phyloP scores from a whole-genome alignment of 2,113 vertebrate species.

The Engystomops pustulosus region DNA sequence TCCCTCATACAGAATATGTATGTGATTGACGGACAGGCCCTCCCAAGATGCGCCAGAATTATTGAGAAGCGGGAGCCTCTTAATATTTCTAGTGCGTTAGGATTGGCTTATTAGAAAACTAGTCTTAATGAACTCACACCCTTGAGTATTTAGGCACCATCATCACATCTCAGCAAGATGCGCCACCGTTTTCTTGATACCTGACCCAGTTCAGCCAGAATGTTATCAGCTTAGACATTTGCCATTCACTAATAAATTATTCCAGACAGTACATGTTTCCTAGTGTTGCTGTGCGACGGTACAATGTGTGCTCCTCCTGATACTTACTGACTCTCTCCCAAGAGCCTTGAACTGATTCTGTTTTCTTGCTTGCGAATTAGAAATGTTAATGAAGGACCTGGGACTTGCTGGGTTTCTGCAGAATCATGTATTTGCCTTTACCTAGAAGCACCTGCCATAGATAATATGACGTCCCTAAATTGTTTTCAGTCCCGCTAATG shows the following conservation, averaged over 20 bases:
- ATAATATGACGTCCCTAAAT: constrained; percentile 23
- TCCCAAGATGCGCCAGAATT: too few relatives aligned
- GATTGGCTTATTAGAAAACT: too few relatives aligned
- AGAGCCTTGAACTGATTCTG: constrained; percentile 43
- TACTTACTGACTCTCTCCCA: constrained; percentile 38
- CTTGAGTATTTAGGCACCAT: too few relatives aligned
- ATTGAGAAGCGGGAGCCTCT: too few relatives aligned
- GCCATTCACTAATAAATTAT: constrained; percentile 26
- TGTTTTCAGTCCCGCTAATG: constrained; percentile 15
- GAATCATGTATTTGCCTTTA: constrained; percentile 26
- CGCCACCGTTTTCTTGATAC: neutral
- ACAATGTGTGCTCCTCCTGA: constrained; percentile 34
- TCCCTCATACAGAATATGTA: too few relatives aligned
- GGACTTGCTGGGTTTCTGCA: constrained; percentile 19
- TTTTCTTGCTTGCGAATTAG: constrained; percentile 35
- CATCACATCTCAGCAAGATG: too few relatives aligned
- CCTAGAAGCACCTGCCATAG: constrained; percentile 18
- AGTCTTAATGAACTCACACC: too few relatives aligned
- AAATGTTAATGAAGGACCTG: constrained; percentile 45
- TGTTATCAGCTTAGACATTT: constrained; percentile 15
- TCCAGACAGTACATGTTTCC: constrained; percentile 34
- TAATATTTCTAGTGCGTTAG: too few relatives aligned
- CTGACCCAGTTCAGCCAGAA: constrained; percentile 9
- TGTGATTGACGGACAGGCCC: too few relatives aligned
- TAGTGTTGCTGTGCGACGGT: constrained; percentile 17